These are phyloP conservation scores for Halictus quadricinctus DNA, from an alignment of 2,888 invertebrate genomes.

Conservation along the genomic window DNA sequence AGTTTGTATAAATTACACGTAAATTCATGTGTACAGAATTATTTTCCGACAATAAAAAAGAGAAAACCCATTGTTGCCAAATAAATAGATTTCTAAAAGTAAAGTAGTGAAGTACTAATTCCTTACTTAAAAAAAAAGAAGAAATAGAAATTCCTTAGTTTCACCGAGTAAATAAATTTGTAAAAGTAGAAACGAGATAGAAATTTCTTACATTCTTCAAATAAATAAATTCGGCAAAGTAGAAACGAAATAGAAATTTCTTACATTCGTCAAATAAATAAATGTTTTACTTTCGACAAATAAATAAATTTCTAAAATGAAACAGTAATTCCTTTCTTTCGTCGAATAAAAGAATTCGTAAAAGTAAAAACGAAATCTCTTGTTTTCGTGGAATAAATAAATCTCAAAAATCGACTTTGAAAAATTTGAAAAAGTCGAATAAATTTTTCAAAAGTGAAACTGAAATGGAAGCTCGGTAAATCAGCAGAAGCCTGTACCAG, in stretches of 20 bases:
- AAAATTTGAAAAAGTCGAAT: not conserved
- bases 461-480: not conserved
- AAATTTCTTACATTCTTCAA: no score
- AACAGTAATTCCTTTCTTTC: not conserved
- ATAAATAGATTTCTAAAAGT: not conserved
- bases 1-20: no score
- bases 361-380: not conserved
- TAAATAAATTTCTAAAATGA: not conserved
- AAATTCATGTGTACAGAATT: no score
- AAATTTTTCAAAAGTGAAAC: not conserved
- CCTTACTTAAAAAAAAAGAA: no score
- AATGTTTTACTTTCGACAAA: not conserved
- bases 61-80: not conserved
- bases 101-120: no score
- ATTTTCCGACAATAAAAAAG: no score
- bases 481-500: not conserved
- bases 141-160: no score
- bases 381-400: not conserved
- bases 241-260: no score
- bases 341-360: not conserved
- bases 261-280: no score
- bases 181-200: not conserved
- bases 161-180: not conserved
- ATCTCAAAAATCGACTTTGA: not conserved
- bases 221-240: no score